Conservation (phyloP, 2,113 vertebrate species). For the Dipodomys merriami region DNA sequence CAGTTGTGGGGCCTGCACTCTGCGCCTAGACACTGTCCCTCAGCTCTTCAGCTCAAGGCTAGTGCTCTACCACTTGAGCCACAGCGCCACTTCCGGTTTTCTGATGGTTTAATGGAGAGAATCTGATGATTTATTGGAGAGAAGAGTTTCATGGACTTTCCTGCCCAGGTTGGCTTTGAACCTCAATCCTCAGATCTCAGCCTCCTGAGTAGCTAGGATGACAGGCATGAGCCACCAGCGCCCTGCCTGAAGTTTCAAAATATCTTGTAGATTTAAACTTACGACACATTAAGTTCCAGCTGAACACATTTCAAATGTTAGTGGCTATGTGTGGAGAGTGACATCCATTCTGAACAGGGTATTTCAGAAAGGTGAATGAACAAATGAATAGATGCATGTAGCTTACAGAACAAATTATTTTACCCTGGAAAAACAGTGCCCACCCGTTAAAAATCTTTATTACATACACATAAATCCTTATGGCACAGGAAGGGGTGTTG, state of each 20-base stretch:
- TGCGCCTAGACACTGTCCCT: no score
- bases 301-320: background rate
- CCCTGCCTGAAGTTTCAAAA: background rate
- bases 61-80: no score
- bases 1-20: no score
- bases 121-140: no score
- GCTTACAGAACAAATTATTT: background rate
- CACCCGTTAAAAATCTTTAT: background rate
- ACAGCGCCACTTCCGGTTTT: no score
- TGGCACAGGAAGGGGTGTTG: background rate
- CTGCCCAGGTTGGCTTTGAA: no score
- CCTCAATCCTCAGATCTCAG: no score
- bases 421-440: background rate
- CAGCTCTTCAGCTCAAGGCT: no score
- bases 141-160: no score
- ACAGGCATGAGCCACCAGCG: no score
- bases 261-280: background rate
- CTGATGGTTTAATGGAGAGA: no score
- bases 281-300: background rate
- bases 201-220: no score
- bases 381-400: background rate
- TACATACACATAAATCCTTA: background rate
- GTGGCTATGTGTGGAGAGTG: background rate
- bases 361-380: background rate
- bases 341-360: background rate